phyloP scores from a whole-genome alignment of 1,140 invertebrate species.

The Drosophila virilis region DNA sequence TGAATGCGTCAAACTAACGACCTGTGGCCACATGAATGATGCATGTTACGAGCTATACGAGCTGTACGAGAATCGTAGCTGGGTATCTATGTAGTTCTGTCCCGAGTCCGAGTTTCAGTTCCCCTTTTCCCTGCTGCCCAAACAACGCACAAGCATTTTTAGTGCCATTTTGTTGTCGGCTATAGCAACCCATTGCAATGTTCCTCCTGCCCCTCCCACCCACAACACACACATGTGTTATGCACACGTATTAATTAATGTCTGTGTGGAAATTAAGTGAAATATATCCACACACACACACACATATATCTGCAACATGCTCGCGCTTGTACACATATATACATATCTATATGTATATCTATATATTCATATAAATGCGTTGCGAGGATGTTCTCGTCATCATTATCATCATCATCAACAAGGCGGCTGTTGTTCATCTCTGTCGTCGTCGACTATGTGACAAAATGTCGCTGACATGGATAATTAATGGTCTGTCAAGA shows the following conservation, averaged over 20 bases:
- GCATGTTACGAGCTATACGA: slow-evolving; percentile 30
- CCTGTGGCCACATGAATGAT: slow-evolving; percentile 34
- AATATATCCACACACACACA: slow-evolving; percentile 41
- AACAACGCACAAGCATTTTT: slow-evolving; percentile 64
- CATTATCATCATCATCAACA: slow-evolving; percentile 19
- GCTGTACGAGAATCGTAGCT: no score
- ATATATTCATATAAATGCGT: slow-evolving; percentile 19
- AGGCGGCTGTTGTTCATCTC: slow-evolving; percentile 14
- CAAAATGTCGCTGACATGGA: slow-evolving; percentile 82
- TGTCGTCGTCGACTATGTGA: slow-evolving; percentile 60
- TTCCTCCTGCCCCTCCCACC: no score
- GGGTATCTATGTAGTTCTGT: slow-evolving; percentile 8
- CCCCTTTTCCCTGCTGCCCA: not conserved
- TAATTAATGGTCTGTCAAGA: slow-evolving; percentile 74
- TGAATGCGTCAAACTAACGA: slow-evolving; percentile 68
- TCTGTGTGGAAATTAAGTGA: slow-evolving; percentile 80
- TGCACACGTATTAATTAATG: slow-evolving; percentile 75
- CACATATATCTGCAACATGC: slow-evolving; percentile 69
- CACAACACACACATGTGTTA: slow-evolving; percentile 21
- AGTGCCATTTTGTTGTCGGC: slow-evolving; percentile 61
- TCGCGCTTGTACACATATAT: slow-evolving; percentile 12
- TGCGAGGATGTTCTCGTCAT: slow-evolving; percentile 63
- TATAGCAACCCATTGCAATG: slow-evolving; percentile 37
- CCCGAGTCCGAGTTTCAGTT: slow-evolving; percentile 17
- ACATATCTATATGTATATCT: not conserved